Base-by-base conservation (phyloP, 1,140 invertebrate species). In the Drosophila nigromelanica region DNA sequence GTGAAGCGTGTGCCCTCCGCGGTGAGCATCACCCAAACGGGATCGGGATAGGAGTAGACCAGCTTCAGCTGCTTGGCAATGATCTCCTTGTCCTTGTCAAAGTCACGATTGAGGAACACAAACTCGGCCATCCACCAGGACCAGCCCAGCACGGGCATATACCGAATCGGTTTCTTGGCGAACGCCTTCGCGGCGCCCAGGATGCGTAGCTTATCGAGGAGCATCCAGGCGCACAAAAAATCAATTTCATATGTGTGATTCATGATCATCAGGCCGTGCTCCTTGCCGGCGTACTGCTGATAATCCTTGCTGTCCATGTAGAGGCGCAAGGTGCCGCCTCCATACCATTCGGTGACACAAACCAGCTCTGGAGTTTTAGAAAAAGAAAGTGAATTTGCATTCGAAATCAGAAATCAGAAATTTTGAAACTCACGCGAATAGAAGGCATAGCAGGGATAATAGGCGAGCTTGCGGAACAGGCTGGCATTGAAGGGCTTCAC, bases 231-330 rank as follows among this genome's bases (percentile, higher is more conserved):
- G 81, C 96, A 18, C 0, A 98, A 92, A 97, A 98, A 99, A 92
- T 99, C 98, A 48, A 98, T 95, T 93, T 99, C 98, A 92, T 98
- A 99, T 30, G 95, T 95, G 91, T 99, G 98, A 92, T 99, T 99
- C 96, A 99, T 98, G 24, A 99, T 93, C 50, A 98, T 94, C 80
- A 97, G 94, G 3, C 95, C 96, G 93, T 99, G 97, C 87, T 99
- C 97, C 78, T 96, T 96, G 10, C 97, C 97, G 92, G 95, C 95
- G 92, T 94, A 95, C 92, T 96, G 95, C 4, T 96, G 93, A 90
- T 95, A 95, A 56, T 97, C 95, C 60, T 96, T 93, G 81, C 95
- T 95, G 85, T 98, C 95, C 71, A 95, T 94, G 80, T 97, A 97
- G 10, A 98, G 82, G 45, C 94, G 92, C 71, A 97, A 82, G 70